Conservation (phyloP, 2,113 vertebrate genomes). For the Zosterops pallidus region DNA sequence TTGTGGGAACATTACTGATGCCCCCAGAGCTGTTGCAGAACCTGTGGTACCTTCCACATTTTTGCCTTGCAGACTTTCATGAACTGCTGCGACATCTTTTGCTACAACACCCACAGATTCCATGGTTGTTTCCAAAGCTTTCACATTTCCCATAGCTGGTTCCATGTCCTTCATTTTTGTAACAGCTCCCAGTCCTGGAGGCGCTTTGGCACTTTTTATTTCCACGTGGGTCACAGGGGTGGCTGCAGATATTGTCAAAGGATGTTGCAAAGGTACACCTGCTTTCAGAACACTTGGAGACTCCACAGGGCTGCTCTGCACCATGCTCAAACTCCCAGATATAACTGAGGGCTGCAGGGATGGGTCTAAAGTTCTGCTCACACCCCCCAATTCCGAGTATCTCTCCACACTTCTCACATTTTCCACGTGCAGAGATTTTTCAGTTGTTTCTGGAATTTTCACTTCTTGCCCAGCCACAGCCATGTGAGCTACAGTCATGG, state of each 20-base stretch:
- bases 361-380: not conserved
- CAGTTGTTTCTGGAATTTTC: conserved; percentile 20
- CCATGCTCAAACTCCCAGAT: not conserved
- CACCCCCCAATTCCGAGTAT: not conserved
- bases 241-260: not conserved
- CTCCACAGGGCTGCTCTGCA: accelerated
- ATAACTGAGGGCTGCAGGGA: not conserved
- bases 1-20: not conserved
- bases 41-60: not conserved
- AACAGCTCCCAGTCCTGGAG: not conserved
- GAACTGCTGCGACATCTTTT: not conserved
- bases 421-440: not conserved
- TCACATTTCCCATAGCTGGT: not conserved
- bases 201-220: not conserved
- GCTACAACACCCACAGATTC: not conserved
- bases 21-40: not conserved
- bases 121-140: not conserved
- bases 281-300: not conserved
- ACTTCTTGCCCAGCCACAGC: not conserved
- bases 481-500: not conserved
- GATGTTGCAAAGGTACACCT: not conserved
- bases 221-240: not conserved
- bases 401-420: not conserved
- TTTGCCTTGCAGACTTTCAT: not conserved
- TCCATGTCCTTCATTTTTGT: not conserved